These are phyloP conservation scores for Byasa hedistus DNA, from an alignment of 2,888 invertebrate species.

Conservation along the genomic window DNA sequence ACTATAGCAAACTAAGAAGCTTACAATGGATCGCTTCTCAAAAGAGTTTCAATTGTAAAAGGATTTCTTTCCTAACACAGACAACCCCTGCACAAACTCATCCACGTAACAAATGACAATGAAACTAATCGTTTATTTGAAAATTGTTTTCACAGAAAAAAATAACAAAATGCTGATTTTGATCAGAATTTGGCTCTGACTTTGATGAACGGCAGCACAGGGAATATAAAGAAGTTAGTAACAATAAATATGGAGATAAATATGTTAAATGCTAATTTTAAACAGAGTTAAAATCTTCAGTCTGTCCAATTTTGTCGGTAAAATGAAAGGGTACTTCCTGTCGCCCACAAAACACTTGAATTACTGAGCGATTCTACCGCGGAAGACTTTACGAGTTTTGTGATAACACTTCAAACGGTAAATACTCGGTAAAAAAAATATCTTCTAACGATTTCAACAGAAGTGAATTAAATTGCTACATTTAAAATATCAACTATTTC, in stretches of 20 bases:
- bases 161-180: no score
- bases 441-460: no score
- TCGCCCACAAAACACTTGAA: conserved; percentile 1
- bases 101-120: no score
- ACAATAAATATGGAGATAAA: not conserved
- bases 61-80: no score
- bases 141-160: no score
- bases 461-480: no score
- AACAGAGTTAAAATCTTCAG: not conserved
- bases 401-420: no score
- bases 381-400: not conserved
- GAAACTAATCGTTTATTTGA: no score
- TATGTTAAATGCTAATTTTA: not conserved
- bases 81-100: no score
- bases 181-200: not conserved
- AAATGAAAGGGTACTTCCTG: not conserved
- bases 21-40: conserved; percentile 1
- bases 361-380: not conserved
- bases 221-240: not conserved
- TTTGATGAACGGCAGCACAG: not conserved
- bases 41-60: not conserved
- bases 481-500: no score
- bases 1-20: no score
- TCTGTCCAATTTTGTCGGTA: not conserved
- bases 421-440: no score